A percentile compares a stretch with the other conserved stretches of the same genome.
These are phyloP conservation scores for Tinamus major DNA, from an alignment of 2,797 vertebrate genomes.

Conservation along the genomic window DNA sequence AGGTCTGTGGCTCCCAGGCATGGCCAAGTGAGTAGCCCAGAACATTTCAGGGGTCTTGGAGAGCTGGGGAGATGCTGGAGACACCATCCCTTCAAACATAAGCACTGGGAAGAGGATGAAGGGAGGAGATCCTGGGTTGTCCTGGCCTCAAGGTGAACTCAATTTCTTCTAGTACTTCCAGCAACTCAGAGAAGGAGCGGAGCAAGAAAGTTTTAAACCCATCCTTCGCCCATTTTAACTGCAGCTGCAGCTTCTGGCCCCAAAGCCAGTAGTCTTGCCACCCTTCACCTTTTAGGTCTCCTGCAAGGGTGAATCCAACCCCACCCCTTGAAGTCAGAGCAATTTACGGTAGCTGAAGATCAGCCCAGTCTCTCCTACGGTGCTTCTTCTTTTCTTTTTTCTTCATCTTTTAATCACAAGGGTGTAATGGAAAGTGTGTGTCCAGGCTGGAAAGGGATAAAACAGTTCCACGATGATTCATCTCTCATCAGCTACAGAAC, in stretches of 20 bases:
- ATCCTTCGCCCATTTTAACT: neutral
- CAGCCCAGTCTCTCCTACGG: neutral
- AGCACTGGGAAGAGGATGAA: neutral
- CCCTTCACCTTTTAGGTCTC: neutral
- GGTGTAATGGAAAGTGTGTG: constrained; percentile 36
- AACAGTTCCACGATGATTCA: neutral
- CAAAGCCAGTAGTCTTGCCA: neutral
- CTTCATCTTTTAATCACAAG: constrained; percentile 33
- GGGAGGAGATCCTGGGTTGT: neutral
- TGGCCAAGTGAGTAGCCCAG: neutral
- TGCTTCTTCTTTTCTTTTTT: neutral
- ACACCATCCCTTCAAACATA: neutral
- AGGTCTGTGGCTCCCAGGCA: neutral
- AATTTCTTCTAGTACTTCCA: neutral
- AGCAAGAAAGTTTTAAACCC: neutral
- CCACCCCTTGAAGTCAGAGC: neutral
- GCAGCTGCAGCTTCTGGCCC: neutral
- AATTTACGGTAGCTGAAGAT: neutral
- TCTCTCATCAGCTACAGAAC: neutral
- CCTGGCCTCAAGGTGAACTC: neutral
- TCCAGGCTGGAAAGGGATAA: constrained; percentile 31
- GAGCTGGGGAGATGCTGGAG: neutral
- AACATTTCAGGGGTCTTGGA: neutral
- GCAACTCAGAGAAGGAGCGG: neutral
- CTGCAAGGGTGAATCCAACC: neutral